Percentiles rank a stretch among this genome's conserved stretches.
These are phyloP conservation scores for Clarias gariepinus DNA, from an alignment of 2,113 vertebrate genomes.

Conservation along the genomic window DNA sequence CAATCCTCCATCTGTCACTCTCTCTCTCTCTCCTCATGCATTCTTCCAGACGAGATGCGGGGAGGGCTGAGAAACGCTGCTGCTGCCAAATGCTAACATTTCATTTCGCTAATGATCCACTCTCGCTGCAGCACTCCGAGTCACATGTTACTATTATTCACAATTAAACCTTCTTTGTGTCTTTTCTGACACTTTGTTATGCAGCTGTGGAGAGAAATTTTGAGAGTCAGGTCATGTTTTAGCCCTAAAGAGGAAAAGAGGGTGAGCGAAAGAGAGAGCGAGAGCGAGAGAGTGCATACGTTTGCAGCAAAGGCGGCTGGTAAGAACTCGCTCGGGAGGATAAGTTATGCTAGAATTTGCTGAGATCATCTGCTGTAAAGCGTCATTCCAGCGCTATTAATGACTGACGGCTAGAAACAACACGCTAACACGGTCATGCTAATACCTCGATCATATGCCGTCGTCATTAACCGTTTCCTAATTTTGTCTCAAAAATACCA, in stretches of 20 bases:
- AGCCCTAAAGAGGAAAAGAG: neutral
- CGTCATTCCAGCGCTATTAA: neutral
- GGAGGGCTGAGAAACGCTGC: neutral
- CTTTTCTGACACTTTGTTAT: neutral
- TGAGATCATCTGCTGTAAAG: neutral
- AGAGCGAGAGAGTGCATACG: neutral
- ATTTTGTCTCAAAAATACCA: neutral
- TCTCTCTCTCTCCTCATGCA: neutral
- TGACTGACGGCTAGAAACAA: neutral
- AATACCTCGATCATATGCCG: neutral
- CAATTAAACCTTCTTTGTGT: neutral
- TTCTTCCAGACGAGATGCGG: constrained; percentile 3
- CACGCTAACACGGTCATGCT: neutral
- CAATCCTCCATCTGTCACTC: constrained; percentile 32
- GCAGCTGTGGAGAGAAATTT: neutral
- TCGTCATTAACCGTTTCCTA: neutral
- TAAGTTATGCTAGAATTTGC: neutral
- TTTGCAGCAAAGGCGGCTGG: neutral
- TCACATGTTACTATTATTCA: constrained; percentile 1
- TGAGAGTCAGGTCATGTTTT: neutral
- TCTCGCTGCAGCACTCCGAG: neutral
- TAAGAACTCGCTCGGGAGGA: constrained; percentile 12
- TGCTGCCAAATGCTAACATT: constrained; percentile 17
- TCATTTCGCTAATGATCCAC: constrained; percentile 22
- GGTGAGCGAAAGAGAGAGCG: too few relatives aligned